A percentile compares a stretch with the other conserved stretches of the same genome.
Evolutionary conservation across 2,888 invertebrate genomes (phyloP).

Genomic region (Pristionchus exspectatus): DNA sequence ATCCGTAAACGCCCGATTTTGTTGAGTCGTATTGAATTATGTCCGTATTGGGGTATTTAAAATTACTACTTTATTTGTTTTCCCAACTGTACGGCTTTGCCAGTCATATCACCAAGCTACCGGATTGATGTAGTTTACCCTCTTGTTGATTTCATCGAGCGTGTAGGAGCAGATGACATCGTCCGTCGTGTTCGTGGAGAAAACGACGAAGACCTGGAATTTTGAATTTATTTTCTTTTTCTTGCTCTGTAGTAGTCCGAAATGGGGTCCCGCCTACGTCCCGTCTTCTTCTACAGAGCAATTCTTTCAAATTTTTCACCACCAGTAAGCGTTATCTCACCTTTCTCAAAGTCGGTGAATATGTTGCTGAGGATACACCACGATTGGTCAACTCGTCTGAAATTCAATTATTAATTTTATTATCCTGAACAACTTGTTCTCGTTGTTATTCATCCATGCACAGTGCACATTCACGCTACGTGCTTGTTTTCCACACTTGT

Average conservation of each 20-base stretch:
- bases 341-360: not conserved
- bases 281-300: not conserved
- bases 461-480: too few species aligned
- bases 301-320: not conserved
- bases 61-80: not conserved
- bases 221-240: not conserved
- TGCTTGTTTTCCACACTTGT: too few species aligned
- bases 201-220: not conserved
- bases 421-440: not conserved
- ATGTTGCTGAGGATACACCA: not conserved
- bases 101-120: not conserved
- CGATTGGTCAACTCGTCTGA: not conserved
- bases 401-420: not conserved
- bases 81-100: not conserved
- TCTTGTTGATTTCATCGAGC: slow-evolving; percentile 57
- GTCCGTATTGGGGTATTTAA: too few species aligned
- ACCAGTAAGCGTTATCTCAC: not conserved
- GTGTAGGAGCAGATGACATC: slow-evolving; percentile 59
- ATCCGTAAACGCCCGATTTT: too few species aligned
- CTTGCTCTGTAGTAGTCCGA: not conserved
- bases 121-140: not conserved
- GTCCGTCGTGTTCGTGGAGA: not conserved
- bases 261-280: too few species aligned
- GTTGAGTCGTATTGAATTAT: too few species aligned
- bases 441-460: not conserved